Evolutionary conservation across 2,888 invertebrate species (phyloP), one percentile per base, ranked within the genome.

Genomic region (Epistrophe grossulariae): DNA sequence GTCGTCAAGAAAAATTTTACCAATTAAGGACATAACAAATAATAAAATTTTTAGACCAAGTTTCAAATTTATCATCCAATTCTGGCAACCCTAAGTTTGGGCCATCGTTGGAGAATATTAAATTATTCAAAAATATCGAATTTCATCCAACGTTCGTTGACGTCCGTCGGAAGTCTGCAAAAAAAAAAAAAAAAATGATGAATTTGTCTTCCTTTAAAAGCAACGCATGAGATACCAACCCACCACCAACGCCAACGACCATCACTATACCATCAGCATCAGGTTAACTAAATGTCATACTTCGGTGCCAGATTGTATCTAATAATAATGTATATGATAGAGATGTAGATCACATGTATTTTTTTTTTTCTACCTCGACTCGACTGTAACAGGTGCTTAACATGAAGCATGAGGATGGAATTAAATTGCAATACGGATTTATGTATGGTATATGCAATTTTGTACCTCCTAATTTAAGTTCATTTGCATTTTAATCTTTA

Each of bases 71-170:
- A 19, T 24, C 24, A 24, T 35, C 0, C 3, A 17, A 38, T 7
- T 17, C 3, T 59, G 35, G 59, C 35, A 59, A 59, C 59, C 17
- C 11, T 35, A 5, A 57, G 3, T 2, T 17, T 35, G 10, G 17
- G 0, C 15, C 13, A 1, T 62, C 62, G 28, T 31, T 24, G 62
- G 62, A 7, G 10, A 64, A 40, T 4, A 13, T 28, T 15, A 50
- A 70, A 62, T 79, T 62, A 62, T 79, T 35, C 31, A 72, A 79
- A 76, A 72, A 66, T 79, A 79, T 79, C 62, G 35, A 35, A 64
- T 79, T 79, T 71, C 79, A 62, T 17, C 52, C 17, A 50, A 31
- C 15, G 62, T 60, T 38, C 35, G 17, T 17, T 59, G 59, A 38
- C 4, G 17, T 59, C 35, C 35, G 28, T 59, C 17, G 59, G 35